Conservation (phyloP, 2,113 vertebrate genomes). For the Cyphomyrus plagiostoma region DNA sequence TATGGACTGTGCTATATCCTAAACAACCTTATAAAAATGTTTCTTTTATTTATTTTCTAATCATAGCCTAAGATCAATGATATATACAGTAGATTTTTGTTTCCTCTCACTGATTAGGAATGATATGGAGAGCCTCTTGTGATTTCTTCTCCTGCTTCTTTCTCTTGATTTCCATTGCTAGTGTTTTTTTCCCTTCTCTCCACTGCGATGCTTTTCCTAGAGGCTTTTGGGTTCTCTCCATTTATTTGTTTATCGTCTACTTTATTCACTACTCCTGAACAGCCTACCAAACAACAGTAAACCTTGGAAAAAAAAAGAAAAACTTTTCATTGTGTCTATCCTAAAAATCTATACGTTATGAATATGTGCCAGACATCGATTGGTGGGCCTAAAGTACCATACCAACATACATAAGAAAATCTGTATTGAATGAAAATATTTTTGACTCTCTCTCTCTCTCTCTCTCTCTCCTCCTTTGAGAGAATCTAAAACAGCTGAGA, state of each 20-base stretch:
- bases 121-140: not conserved
- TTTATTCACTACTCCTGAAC: not conserved
- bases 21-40: not conserved
- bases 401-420: not conserved
- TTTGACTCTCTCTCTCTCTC: not conserved
- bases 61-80: not conserved
- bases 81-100: no score
- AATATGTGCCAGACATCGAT: not conserved
- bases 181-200: not conserved
- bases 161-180: not conserved
- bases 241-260: not conserved
- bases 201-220: not conserved
- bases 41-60: not conserved
- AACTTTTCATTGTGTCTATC: not conserved
- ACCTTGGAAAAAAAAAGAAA: not conserved
- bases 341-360: not conserved
- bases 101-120: not conserved
- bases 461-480: not conserved
- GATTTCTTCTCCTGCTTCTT: not conserved
- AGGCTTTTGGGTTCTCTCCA: not conserved
- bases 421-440: not conserved
- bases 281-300: not conserved
- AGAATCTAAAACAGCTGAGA: not conserved
- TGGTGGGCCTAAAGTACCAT: not conserved
- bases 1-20: not conserved